These are phyloP conservation scores for Rhynchonycteris naso DNA, from an alignment of 2,797 vertebrate species.

Conservation along the genomic window DNA sequence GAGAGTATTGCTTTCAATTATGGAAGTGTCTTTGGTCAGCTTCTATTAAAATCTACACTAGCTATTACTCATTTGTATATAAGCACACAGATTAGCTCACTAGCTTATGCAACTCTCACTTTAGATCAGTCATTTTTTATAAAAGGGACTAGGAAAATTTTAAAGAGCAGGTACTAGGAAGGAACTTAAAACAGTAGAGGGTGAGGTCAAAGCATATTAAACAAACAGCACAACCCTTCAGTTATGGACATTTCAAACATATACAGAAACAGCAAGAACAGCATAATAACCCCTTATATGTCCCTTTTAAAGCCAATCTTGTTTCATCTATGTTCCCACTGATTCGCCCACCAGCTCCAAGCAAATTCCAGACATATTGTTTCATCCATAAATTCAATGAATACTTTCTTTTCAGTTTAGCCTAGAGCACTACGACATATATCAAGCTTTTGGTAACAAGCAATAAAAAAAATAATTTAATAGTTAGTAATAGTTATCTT, in stretches of 20 bases:
- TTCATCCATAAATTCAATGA: constrained; percentile 11
- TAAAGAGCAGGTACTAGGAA: neutral
- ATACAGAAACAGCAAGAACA: neutral
- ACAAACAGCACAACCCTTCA: neutral
- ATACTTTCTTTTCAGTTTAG: constrained; percentile 3
- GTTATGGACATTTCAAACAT: neutral
- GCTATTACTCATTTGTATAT: constrained; percentile 19
- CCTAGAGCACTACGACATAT: neutral
- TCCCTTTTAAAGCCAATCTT: neutral
- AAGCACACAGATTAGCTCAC: neutral
- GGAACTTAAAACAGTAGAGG: neutral
- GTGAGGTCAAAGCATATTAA: neutral
- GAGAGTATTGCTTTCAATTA: neutral
- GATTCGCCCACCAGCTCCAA: neutral
- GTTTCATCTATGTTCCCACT: neutral
- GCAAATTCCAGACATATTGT: neutral
- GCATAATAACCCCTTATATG: neutral
- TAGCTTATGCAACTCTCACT: neutral
- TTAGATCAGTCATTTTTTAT: constrained; percentile 1
- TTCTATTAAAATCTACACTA: constrained; percentile 8
- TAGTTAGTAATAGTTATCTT: neutral
- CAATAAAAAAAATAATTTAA: constrained; percentile 48
- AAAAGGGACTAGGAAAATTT: neutral
- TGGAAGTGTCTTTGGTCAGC: constrained; percentile 3
- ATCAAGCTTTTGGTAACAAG: constrained; percentile 13